Base-by-base conservation (phyloP, 2,797 vertebrate species). In the Anableps anableps region DNA sequence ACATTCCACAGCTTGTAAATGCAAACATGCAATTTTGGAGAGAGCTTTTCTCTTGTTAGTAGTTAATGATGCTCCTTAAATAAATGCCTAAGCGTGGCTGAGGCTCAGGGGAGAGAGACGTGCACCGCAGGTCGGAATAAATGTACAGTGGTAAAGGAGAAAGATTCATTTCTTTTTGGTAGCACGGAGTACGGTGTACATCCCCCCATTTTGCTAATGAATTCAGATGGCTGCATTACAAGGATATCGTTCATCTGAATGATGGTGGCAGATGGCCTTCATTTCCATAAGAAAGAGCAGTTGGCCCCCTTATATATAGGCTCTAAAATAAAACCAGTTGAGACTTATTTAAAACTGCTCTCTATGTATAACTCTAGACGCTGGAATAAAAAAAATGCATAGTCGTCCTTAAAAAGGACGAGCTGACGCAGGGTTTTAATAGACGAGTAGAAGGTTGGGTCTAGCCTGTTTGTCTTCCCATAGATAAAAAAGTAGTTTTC, bases 261-360 rank as follows among this genome's bases (percentile, higher is more conserved):
- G 93, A 93, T 94, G 91, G 92, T 88, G 83, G 94, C 94, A 95
- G 94, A 94, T 94, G 93, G 93, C 90, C 93, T 95, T 95, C 92
- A 94, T 95, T 94, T 95, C 93, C 94, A 94, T 95, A 94, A 94
- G 94, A 95, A 95, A 94, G 93, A 94, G 93, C 90, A 93, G 92
- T 92, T 92, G 92, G 92, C 89, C 92, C 92, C 93, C 92, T 94
- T 94, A 93, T 91, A 89, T 92, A 94, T 88, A 87, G 89, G 80
- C 91, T 88, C 89, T 89, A 91, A 94, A 94, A 94, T 92, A 92
- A 92, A 94, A 94, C 92, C 93, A 93, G 93, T 91, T 89, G 91
- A 94, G 92, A 87, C 88, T 94, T 93, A 93, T 94, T 90, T 93
- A 93, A 91, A 93, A 93, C 85, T 90, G 86, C 86, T 92, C 88